phyloP scores from a whole-genome alignment of 2,888 invertebrate species.

The Drosophila fulvimacula region DNA sequence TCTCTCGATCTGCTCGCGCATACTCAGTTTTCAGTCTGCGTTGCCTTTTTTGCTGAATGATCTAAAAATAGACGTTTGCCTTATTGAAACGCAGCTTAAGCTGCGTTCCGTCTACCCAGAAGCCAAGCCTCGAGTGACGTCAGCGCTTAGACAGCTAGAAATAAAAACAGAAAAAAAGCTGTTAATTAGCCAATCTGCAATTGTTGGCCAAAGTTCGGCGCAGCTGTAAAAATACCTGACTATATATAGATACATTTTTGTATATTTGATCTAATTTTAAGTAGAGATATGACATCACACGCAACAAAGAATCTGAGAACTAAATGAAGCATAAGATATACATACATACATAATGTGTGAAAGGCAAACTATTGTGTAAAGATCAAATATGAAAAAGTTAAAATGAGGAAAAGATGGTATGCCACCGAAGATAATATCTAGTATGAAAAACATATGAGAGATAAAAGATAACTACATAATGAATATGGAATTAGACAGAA shows the following conservation, averaged over 20 bases:
- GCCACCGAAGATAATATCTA: not conserved
- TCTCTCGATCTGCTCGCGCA: conserved; percentile 4
- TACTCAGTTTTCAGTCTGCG: conserved; percentile 12
- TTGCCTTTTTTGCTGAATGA: conserved; percentile 42
- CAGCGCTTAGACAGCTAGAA: conserved; percentile 27
- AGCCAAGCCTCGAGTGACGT: conserved; percentile 40
- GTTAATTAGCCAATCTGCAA: conserved; percentile 35
- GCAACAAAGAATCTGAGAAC: not conserved
- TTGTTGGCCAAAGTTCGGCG: conserved; percentile 15
- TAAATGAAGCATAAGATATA: not conserved
- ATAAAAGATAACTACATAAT: not conserved
- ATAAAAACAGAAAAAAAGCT: not conserved
- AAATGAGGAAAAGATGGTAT: not conserved
- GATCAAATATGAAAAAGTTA: not conserved
- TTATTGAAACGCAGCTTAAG: conserved; percentile 47
- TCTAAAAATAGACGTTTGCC: conserved; percentile 61
- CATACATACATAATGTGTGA: too few species aligned
- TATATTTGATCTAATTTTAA: conserved; percentile 4
- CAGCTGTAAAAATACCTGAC: not conserved
- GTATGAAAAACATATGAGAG: not conserved
- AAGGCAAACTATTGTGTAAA: not conserved
- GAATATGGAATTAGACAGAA: not conserved
- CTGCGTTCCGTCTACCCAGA: conserved; percentile 28
- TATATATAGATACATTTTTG: conserved; percentile 7
- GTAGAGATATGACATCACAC: conserved; percentile 6